phyloP scores from a whole-genome alignment of 2,113 vertebrate genomes.

The Carassius carassius region DNA sequence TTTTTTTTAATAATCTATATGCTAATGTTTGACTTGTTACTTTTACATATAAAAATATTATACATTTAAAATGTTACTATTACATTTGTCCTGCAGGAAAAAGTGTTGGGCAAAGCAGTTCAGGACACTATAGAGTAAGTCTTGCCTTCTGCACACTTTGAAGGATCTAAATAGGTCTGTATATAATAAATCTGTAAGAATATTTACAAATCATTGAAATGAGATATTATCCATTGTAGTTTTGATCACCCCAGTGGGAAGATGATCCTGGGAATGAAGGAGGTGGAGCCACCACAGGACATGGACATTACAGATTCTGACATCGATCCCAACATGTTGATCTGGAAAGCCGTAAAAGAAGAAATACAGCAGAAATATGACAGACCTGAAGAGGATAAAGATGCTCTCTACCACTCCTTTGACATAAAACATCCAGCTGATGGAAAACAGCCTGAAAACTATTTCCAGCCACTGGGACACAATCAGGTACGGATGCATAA shows the following conservation, averaged over 20 bases:
- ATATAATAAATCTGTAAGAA: neutral
- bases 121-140: slow-evolving; percentile 68
- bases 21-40: slow-evolving; percentile 11
- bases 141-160: neutral
- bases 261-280: slow-evolving; percentile 53
- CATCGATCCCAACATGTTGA: slow-evolving; percentile 63
- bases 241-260: slow-evolving; percentile 58
- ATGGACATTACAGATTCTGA: slow-evolving; percentile 52
- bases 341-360: slow-evolving; percentile 63
- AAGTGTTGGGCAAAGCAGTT: slow-evolving; percentile 53
- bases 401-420: slow-evolving; percentile 63
- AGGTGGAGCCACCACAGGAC: slow-evolving; percentile 67
- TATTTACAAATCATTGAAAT: neutral
- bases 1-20: neutral
- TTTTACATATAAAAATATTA: slow-evolving; percentile 32
- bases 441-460: neutral
- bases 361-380: slow-evolving; percentile 35
- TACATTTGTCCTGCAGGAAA: slow-evolving; percentile 56
- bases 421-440: slow-evolving; percentile 11
- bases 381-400: slow-evolving; percentile 64
- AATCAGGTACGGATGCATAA: slow-evolving; percentile 13
- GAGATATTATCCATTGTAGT: slow-evolving; percentile 49
- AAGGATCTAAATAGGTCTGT: neutral
- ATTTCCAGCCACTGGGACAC: neutral
- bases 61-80: neutral